A percentile compares a stretch with the other conserved stretches of the same genome.
Evolutionary conservation across 2,888 invertebrate species (phyloP).

Genomic region (Lysandra bellargus): DNA sequence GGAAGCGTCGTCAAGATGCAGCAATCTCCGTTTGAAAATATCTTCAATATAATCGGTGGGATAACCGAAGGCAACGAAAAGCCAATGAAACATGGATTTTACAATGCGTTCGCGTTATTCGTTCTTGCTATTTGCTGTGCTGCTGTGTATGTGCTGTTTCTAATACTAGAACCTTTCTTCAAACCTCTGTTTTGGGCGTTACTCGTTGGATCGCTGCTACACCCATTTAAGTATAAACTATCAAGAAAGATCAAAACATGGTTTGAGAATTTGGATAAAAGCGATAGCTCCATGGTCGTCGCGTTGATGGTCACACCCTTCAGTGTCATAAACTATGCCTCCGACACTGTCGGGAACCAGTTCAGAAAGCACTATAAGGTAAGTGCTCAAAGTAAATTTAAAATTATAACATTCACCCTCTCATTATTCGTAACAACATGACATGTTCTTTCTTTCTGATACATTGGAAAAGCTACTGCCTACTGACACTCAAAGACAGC

Average conservation of each 20-base stretch:
- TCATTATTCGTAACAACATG: no score
- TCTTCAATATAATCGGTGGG: conserved; percentile 84
- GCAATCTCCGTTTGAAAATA: conserved; percentile 83
- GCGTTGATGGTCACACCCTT: conserved; percentile 85
- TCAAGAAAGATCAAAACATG: conserved; percentile 88
- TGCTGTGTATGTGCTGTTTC: conserved; percentile 88
- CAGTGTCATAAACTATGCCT: conserved; percentile 86
- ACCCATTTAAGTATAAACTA: conserved; percentile 93
- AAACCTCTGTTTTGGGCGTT: conserved; percentile 97
- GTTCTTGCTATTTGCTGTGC: conserved; percentile 84
- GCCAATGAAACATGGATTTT: conserved; percentile 94
- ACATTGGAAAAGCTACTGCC: no score
- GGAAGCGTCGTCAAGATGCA: conserved; percentile 52
- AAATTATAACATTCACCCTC: no score
- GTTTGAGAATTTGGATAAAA: conserved; percentile 86
- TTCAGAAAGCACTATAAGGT: conserved; percentile 83
- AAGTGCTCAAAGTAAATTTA: conserved; percentile 35
- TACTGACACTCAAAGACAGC: no score
- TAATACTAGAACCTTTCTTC: conserved; percentile 94
- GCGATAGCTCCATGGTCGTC: conserved; percentile 83
- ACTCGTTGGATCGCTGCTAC: conserved; percentile 97
- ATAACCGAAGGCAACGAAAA: conserved; percentile 90
- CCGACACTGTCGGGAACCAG: conserved; percentile 87
- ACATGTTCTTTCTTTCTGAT: no score
- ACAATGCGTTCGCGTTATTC: conserved; percentile 91